Evolutionary conservation across 2,113 vertebrate species (phyloP), one percentile per base, ranked within the genome.

Genomic region (Oryctolagus cuniculus): DNA sequence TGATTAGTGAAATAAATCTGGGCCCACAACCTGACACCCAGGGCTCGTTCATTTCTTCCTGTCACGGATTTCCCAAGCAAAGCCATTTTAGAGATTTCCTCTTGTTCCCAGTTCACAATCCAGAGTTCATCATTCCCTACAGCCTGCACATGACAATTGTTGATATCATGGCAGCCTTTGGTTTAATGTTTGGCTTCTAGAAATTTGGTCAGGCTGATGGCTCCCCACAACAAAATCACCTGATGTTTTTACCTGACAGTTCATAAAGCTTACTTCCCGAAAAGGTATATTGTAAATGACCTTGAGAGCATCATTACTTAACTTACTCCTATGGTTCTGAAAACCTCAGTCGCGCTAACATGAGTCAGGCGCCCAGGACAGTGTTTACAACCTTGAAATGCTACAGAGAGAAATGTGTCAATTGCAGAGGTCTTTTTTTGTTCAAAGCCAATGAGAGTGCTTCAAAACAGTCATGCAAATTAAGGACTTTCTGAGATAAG

Each of bases 1-100:
- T 98, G 99, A 98, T 98, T 98, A 97, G 98, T 98, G 97, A 95
- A 97, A 96, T 98, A 98, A 97, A 96, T 95, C 96, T 90, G 92
- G 98, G 97, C 96, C 93, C 85, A 77, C n/a, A 90, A 10, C 94
- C 96, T 95, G 10, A 78, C 80, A 90, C 87, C 27, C 79, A 80
- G 92, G 89, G 87, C 84, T 83, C 92, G 83, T 95, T 96, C 96
- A 92, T 96, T 97, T 94, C 63, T 89, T 78, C 80, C 92, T 29
- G 31, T 21, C 97, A 97, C 87, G 34, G 93, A 96, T 91, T 93
- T 89, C 49, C 84, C 75, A 90, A 94, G 55, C 1, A 1, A 94
- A 91, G 89, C 88, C 91, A 77, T 95, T 97, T 93, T 96, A 97
- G 91, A 96, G 79, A 92, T 94, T 96, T 44, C 15, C 97, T 96